Evolutionary conservation across 2,113 vertebrate genomes (phyloP), one percentile per base, ranked within the genome.

Genomic region (Hirundichthys speculiger): DNA sequence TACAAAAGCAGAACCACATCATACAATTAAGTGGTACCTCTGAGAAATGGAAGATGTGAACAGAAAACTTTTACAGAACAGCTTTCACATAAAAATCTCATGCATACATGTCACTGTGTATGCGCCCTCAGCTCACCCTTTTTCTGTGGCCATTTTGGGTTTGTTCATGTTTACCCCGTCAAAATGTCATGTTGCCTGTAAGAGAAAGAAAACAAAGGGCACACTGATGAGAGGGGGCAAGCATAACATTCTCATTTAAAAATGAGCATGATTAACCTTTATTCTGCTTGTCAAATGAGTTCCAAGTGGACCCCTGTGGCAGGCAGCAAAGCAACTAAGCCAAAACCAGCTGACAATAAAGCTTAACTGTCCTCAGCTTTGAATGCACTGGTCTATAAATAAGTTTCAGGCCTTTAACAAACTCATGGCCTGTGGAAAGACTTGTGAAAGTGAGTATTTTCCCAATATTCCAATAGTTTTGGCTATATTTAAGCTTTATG

Each of bases 111-210:
- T 41, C 41, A 67, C 53, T 46, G n/a, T 38, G 13, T 49, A 16
- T 9, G 41, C 24, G 56, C 65, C 30, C 30, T 45, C 42, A 72
- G 91, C 92, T 90, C 89, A 98, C 96, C 96, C 94, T 92, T 98
- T 98, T 79, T 98, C 96, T 69, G 94, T 72, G 71, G 94, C 70
- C 90, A 94, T 93, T 94, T 96, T 98, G 82, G 92, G 84, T 91
- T 96, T 98, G 91, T 92, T 97, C 96, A 98, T 98, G 86, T 93
- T 86, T 77, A 63, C 84, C 89, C 92, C 88, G 89, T 91, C 88
- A 93, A 75, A 93, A 95, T 91, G 76, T 94, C 89, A 91, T 54
- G 86, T 67, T 81, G 81, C 80, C 96, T 90, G 88, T 82, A 90
- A 88, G 48, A 71, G 39, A 79, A 53, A 74, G 20, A 77, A 51